Evolutionary conservation across 2,113 vertebrate species (phyloP).

Genomic region (Nerophis ophidion): DNA sequence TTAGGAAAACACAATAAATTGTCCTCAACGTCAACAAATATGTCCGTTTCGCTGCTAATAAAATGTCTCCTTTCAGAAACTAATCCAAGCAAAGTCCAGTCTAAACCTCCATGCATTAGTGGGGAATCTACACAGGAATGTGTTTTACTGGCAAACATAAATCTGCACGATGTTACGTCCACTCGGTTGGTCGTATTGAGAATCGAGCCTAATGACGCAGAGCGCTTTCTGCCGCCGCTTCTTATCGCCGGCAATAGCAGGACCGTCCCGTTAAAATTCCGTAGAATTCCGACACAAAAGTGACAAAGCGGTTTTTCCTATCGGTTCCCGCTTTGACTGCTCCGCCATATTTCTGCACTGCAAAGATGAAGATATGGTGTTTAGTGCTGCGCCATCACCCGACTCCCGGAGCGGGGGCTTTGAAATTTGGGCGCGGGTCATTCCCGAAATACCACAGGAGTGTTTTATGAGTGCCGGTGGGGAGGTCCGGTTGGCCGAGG

Average conservation of each 20-base stretch:
- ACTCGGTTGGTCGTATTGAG: neutral
- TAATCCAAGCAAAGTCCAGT: neutral
- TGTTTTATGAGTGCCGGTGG: conserved; percentile 59
- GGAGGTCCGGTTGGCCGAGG: conserved; percentile 35
- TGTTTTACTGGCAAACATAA: neutral
- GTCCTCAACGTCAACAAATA: too few species aligned
- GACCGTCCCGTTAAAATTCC: neutral
- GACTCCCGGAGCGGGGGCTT: too few species aligned
- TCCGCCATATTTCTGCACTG: neutral
- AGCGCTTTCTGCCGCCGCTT: neutral
- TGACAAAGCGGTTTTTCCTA: neutral
- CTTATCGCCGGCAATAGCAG: neutral
- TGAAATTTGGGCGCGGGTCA: conserved; percentile 20
- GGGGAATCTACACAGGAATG: neutral
- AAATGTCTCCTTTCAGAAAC: too few species aligned
- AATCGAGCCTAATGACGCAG: neutral
- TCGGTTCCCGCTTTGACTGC: neutral
- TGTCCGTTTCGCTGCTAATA: too few species aligned
- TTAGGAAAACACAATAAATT: too few species aligned
- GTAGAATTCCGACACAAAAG: neutral
- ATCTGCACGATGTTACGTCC: neutral
- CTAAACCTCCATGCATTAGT: neutral
- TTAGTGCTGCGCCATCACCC: too few species aligned
- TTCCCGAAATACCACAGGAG: conserved; percentile 32
- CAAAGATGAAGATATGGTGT: neutral